These are phyloP conservation scores for Ennomos erosarius DNA, from an alignment of 2,888 invertebrate genomes.

Conservation along the genomic window DNA sequence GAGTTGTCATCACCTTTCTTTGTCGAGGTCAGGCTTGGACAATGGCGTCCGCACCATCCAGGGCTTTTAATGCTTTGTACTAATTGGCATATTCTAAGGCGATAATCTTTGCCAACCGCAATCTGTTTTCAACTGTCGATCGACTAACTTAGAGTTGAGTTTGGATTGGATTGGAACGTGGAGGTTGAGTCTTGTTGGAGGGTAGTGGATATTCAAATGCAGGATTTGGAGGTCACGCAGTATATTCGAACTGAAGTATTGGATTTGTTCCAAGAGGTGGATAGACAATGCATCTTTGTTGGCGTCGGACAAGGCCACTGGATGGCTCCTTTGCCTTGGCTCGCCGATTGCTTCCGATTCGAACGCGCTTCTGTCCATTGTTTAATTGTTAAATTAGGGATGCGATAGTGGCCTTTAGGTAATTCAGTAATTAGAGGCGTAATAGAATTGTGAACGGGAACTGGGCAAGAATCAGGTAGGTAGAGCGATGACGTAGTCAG, in stretches of 20 bases:
- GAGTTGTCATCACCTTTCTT: slow-evolving; percentile 78
- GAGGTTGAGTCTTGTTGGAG: slow-evolving; percentile 49
- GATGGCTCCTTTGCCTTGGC: slow-evolving; percentile 58
- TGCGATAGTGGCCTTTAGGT: slow-evolving; percentile 44
- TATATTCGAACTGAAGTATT: slow-evolving; percentile 76
- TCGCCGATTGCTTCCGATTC: slow-evolving; percentile 57
- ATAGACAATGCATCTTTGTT: slow-evolving; percentile 81
- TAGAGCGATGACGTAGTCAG: too few relatives aligned
- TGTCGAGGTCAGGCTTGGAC: slow-evolving; percentile 68
- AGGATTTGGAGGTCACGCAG: slow-evolving; percentile 79
- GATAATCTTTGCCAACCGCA: slow-evolving; percentile 39
- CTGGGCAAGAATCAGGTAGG: too few relatives aligned
- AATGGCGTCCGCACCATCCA: slow-evolving; percentile 70
- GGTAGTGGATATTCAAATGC: slow-evolving; percentile 69
- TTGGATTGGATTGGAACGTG: slow-evolving; percentile 20
- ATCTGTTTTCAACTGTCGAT: slow-evolving; percentile 36
- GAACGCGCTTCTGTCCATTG: slow-evolving; percentile 58
- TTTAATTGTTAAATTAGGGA: slow-evolving; percentile 53
- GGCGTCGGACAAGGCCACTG: slow-evolving; percentile 62
- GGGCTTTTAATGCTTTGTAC: slow-evolving; percentile 66
- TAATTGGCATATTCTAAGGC: slow-evolving; percentile 63
- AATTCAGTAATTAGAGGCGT: slow-evolving; percentile 39
- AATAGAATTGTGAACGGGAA: not conserved
- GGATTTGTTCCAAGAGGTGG: slow-evolving; percentile 79
- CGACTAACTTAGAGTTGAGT: slow-evolving; percentile 19